A percentile compares a stretch with the other conserved stretches of the same genome.
Conservation (phyloP, 2,113 vertebrate species). For the Agapornis roseicollis region DNA sequence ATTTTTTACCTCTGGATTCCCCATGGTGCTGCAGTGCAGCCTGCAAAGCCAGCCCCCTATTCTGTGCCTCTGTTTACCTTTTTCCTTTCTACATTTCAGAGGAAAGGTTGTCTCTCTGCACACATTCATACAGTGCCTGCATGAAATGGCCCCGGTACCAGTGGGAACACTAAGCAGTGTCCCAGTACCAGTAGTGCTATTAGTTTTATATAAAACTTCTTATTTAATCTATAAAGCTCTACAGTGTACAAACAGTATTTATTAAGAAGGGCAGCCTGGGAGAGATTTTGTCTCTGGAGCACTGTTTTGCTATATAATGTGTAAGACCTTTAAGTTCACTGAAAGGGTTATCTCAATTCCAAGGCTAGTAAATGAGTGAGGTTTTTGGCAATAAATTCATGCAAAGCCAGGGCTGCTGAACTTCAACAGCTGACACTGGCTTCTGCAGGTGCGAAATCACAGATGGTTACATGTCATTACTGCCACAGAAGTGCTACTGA, state of each 20-base stretch:
- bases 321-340: background rate
- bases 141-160: background rate
- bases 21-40: background rate
- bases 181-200: background rate
- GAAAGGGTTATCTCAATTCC: slow-evolving; percentile 51
- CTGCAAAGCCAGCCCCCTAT: background rate
- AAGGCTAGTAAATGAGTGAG: slow-evolving; percentile 38
- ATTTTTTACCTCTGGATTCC: slow-evolving; percentile 38
- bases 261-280: background rate
- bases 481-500: slow-evolving; percentile 69
- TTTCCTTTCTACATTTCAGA: background rate
- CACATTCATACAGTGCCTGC: background rate
- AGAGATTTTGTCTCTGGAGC: background rate
- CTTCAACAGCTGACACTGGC: slow-evolving; percentile 68
- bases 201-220: background rate
- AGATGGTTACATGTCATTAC: slow-evolving; percentile 72
- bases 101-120: background rate
- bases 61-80: slow-evolving; percentile 18
- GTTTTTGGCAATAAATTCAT: slow-evolving; percentile 34
- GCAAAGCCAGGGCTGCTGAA: slow-evolving; percentile 62
- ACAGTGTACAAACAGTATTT: background rate
- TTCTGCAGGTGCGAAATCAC: slow-evolving; percentile 68
- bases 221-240: background rate
- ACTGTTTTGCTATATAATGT: background rate
- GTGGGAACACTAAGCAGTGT: background rate